A percentile compares a stretch with the other conserved stretches of the same genome.
Conservation (phyloP, 2,797 vertebrate species). For the Synaphobranchus kaupii region DNA sequence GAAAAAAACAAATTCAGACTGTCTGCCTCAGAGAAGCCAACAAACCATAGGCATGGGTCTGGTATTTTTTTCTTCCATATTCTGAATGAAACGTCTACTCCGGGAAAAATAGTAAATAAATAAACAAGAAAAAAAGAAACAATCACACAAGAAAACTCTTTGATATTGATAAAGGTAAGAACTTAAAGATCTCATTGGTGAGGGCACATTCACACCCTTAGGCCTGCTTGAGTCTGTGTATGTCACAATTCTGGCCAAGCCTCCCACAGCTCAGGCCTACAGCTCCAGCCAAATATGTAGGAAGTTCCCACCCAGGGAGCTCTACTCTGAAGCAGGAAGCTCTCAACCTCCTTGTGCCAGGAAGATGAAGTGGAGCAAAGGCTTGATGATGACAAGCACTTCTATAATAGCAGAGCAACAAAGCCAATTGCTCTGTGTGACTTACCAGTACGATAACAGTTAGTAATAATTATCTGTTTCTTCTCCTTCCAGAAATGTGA, state of each 20-base stretch:
- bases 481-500: neutral
- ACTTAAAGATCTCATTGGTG: neutral
- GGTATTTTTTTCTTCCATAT: neutral
- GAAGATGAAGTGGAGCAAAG: conserved; percentile 65
- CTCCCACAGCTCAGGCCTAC: conserved; percentile 67
- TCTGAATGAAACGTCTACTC: neutral
- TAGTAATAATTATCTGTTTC: neutral
- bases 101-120: neutral
- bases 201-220: neutral
- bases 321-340: conserved; percentile 59
- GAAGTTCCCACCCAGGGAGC: conserved; percentile 51
- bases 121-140: neutral
- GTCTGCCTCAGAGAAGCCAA: neutral
- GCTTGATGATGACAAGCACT: neutral
- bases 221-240: too few species aligned
- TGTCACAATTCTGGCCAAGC: conserved; percentile 55
- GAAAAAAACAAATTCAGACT: neutral
- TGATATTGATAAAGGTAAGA: neutral
- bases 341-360: conserved; percentile 78
- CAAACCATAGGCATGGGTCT: neutral
- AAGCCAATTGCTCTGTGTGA: neutral
- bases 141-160: neutral
- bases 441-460: neutral
- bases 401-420: neutral
- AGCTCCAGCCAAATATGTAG: conserved; percentile 63